phyloP scores from a whole-genome alignment of 2,797 vertebrate species.

The Phylloscopus collybita region DNA sequence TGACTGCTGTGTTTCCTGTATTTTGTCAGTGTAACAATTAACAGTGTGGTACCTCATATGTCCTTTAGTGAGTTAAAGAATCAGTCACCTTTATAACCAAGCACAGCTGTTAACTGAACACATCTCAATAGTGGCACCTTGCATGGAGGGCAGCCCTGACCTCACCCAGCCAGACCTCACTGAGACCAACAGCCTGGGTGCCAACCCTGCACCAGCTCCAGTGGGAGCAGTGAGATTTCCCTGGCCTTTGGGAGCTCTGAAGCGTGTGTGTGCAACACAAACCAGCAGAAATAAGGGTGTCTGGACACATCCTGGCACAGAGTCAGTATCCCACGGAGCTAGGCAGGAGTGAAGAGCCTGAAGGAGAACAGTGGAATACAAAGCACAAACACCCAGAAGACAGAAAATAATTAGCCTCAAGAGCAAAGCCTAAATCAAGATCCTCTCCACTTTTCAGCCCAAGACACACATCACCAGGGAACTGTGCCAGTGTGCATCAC shows the following conservation, averaged over 20 bases:
- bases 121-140: fast-evolving
- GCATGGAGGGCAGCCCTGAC: background rate
- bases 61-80: background rate
- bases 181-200: background rate
- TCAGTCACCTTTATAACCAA: background rate
- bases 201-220: background rate
- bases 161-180: fast-evolving
- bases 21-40: background rate
- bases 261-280: background rate
- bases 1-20: background rate
- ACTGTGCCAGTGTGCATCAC: background rate
- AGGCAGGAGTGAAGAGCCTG: background rate
- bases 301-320: background rate
- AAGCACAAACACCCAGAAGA: background rate
- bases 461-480: background rate
- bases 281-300: background rate
- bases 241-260: background rate
- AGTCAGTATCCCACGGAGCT: background rate
- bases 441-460: background rate
- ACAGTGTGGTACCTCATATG: background rate
- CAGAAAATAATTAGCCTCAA: background rate
- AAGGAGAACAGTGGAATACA: background rate
- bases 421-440: background rate
- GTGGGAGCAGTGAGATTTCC: fast-evolving
- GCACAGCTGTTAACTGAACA: background rate